phyloP scores from a whole-genome alignment of 1,140 invertebrate species.

The Pachyrhynchus sulphureomaculatus region DNA sequence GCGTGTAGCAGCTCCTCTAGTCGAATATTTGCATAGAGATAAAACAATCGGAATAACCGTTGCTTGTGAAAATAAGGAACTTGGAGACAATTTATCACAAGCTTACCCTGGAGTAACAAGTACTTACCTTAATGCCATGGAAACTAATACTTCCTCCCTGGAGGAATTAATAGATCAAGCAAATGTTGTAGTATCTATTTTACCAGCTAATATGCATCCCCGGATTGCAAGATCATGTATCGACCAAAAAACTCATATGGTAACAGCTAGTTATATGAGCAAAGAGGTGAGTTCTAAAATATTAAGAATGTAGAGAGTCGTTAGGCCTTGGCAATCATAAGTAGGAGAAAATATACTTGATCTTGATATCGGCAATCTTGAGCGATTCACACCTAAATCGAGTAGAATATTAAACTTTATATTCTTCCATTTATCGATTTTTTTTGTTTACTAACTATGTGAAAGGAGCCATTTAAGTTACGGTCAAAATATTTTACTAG shows the following conservation, averaged over 20 bases:
- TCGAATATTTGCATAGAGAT: conserved; percentile 90
- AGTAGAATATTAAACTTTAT: too few relatives aligned
- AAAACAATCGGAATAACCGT: conserved; percentile 79
- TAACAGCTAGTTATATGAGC: conserved; percentile 94
- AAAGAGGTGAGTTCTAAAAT: conserved; percentile 62
- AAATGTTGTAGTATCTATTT: conserved; percentile 83
- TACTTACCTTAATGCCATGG: conserved; percentile 77
- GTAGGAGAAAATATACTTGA: too few relatives aligned
- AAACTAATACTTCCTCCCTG: conserved; percentile 67
- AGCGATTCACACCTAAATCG: too few relatives aligned
- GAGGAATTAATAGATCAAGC: conserved; percentile 71
- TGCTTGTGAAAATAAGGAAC: conserved; percentile 84
- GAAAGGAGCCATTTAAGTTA: too few relatives aligned
- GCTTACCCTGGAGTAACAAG: conserved; percentile 79
- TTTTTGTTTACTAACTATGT: too few relatives aligned
- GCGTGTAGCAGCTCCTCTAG: conserved; percentile 87
- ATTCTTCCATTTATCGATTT: too few relatives aligned
- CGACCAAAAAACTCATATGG: conserved; percentile 81
- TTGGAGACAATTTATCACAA: conserved; percentile 78
- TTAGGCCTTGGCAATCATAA: too few relatives aligned
- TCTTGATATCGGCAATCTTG: too few relatives aligned
- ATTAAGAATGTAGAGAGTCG: too few relatives aligned
- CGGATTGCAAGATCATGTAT: conserved; percentile 86
- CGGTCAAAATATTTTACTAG: too few relatives aligned
- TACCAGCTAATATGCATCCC: conserved; percentile 91